Percentiles rank a stretch among this genome's conserved stretches.
Conservation (phyloP, 2,113 vertebrate genomes). For the Limnothrissa miodon region DNA sequence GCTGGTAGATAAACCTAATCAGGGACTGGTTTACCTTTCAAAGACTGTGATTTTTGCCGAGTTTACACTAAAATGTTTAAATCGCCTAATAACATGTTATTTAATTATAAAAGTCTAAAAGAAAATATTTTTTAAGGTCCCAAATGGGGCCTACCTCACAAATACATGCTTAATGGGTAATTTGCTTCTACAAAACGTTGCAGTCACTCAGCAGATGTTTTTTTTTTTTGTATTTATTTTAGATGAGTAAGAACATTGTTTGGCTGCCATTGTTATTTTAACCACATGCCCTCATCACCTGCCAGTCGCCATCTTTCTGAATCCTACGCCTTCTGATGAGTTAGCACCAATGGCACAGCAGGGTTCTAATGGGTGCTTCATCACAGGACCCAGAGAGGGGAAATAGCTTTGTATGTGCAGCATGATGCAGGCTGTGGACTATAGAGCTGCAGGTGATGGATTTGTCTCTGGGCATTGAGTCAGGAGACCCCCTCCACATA, state of each 20-base stretch:
- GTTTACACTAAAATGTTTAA: too few species aligned
- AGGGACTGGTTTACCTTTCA: too few species aligned
- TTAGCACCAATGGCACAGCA: background rate
- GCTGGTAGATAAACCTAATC: too few species aligned
- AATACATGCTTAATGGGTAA: too few species aligned
- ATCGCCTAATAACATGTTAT: too few species aligned
- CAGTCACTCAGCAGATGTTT: too few species aligned
- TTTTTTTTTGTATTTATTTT: constrained; percentile 1
- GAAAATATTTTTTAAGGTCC: too few species aligned
- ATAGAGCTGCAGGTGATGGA: background rate
- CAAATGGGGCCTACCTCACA: too few species aligned
- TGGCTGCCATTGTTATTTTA: background rate
- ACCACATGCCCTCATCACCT: background rate
- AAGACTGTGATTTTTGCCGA: too few species aligned
- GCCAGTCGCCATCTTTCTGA: background rate
- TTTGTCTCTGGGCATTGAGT: background rate
- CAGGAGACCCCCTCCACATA: background rate
- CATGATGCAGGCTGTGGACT: too few species aligned
- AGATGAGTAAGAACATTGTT: background rate
- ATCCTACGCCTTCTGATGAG: background rate
- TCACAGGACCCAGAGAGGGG: background rate
- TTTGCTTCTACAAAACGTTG: too few species aligned
- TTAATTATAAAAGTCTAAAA: too few species aligned
- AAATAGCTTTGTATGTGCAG: background rate
- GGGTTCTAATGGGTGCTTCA: background rate